These are phyloP conservation scores for Maniola jurtina DNA, from an alignment of 1,140 invertebrate species.

Conservation along the genomic window DNA sequence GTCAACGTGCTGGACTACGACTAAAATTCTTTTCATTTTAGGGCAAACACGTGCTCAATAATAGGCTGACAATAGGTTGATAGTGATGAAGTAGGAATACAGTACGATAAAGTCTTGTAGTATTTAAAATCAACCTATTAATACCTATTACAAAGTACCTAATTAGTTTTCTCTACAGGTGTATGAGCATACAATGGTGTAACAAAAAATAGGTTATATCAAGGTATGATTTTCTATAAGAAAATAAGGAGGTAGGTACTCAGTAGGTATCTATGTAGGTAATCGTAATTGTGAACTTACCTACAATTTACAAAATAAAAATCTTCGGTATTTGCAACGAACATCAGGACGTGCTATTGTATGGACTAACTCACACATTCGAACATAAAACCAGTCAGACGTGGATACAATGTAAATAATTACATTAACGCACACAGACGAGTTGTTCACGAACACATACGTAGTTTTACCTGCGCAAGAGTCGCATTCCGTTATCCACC, in stretches of 20 bases:
- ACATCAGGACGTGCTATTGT: slow-evolving; percentile 15
- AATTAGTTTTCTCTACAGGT: no score
- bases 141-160: no score
- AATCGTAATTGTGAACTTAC: not conserved
- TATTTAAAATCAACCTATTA: no score
- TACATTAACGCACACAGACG: slow-evolving; percentile 52
- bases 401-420: slow-evolving; percentile 49
- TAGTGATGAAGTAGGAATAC: no score
- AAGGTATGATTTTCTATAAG: no score
- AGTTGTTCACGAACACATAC: slow-evolving; percentile 37
- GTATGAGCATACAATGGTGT: no score
- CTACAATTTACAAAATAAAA: slow-evolving; percentile 4
- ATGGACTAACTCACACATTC: slow-evolving; percentile 16
- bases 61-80: no score
- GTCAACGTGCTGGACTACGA: no score
- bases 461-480: slow-evolving; percentile 68
- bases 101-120: no score
- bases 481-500: slow-evolving; percentile 71
- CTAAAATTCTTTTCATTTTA: no score
- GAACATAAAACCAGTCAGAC: slow-evolving; percentile 32
- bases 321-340: not conserved
- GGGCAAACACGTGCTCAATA: no score
- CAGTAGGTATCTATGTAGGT: not conserved
- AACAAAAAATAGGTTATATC: no score
- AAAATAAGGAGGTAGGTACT: not conserved